Conservation (phyloP, 2,888 invertebrate species). For the Chrysomela aeneicollis region DNA sequence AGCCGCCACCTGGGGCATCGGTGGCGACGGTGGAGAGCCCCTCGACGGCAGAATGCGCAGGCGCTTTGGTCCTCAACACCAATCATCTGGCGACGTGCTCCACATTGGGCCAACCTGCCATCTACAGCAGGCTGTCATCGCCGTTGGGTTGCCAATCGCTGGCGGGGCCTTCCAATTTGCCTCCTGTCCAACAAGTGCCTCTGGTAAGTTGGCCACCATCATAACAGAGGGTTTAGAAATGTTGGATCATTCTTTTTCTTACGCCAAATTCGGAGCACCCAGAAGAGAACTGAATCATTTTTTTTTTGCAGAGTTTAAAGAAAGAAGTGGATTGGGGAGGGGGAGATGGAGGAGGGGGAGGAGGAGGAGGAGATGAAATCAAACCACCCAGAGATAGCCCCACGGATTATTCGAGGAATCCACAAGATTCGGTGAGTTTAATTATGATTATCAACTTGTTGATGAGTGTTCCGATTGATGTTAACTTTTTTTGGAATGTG, state of each 20-base stretch:
- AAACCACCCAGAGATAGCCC: slow-evolving; percentile 67
- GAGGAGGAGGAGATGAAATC: slow-evolving; percentile 76
- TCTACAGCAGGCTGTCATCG: slow-evolving; percentile 69
- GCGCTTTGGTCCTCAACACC: slow-evolving; percentile 63
- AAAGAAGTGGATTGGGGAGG: slow-evolving; percentile 89
- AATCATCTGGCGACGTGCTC: slow-evolving; percentile 46
- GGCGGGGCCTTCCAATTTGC: slow-evolving; percentile 84
- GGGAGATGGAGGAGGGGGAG: slow-evolving; percentile 68
- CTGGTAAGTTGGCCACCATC: slow-evolving; percentile 66
- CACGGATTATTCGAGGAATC: slow-evolving; percentile 78
- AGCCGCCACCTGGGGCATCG: slow-evolving; percentile 48
- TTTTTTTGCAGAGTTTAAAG: slow-evolving; percentile 89
- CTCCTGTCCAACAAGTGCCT: slow-evolving; percentile 89
- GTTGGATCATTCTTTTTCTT: not conserved
- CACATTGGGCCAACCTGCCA: slow-evolving; percentile 64
- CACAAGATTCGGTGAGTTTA: slow-evolving; percentile 83
- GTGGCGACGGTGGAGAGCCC: not conserved
- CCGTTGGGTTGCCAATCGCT: slow-evolving; percentile 74
- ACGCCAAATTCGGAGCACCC: no score
- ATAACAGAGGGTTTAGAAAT: no score
- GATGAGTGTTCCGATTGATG: no score
- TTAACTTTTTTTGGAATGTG: no score
- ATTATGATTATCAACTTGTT: no score
- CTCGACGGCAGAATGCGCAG: not conserved
- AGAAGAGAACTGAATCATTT: no score